A percentile compares a stretch with the other conserved stretches of the same genome.
Conservation (phyloP, 2,113 vertebrate species). For the Aldabrachelys gigantea region DNA sequence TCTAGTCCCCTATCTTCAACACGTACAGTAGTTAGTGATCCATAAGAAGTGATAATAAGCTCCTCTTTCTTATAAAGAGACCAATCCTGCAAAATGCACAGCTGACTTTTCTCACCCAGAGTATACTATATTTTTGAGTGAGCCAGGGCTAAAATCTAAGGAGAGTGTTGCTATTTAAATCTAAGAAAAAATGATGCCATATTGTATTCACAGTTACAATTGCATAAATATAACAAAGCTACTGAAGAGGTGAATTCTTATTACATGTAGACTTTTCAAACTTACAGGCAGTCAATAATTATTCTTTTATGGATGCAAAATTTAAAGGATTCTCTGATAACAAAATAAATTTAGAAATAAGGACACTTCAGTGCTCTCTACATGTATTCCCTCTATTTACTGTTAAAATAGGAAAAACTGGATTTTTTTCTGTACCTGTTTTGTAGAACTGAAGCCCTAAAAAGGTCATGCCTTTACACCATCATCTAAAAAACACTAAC, state of each 20-base stretch:
- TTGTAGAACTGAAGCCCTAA: background rate
- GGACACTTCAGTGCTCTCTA: background rate
- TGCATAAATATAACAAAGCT: conserved; percentile 21
- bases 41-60: background rate
- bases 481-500: too few relatives aligned
- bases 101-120: conserved; percentile 9
- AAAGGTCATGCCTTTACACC: background rate
- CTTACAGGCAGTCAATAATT: background rate
- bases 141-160: background rate
- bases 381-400: background rate
- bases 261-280: background rate
- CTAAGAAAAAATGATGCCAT: background rate
- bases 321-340: background rate
- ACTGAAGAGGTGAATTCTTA: background rate
- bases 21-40: too few relatives aligned
- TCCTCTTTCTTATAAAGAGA: background rate
- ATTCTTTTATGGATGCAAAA: background rate
- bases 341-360: background rate
- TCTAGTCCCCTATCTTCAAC: background rate
- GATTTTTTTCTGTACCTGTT: background rate
- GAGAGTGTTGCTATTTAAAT: conserved; percentile 13
- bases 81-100: background rate
- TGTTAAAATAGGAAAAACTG: too few relatives aligned
- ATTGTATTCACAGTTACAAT: conserved; percentile 22
- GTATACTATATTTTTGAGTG: conserved; percentile 4